These are phyloP conservation scores for Andrena fulva DNA, from an alignment of 2,888 invertebrate genomes.

Conservation along the genomic window DNA sequence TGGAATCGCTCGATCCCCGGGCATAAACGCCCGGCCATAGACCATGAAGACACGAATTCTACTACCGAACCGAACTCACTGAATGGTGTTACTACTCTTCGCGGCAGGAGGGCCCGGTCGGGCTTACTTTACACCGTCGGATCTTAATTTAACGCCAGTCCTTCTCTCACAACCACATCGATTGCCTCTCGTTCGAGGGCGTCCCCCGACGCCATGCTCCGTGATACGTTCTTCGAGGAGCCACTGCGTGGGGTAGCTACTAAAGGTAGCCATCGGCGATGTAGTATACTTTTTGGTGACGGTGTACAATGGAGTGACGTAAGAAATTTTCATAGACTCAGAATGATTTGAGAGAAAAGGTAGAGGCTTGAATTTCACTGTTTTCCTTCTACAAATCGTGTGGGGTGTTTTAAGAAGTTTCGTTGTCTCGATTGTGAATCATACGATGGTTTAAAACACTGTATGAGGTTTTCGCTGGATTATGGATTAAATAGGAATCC, in stretches of 20 bases:
- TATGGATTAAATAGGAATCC: too few relatives aligned
- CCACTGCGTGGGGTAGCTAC: not conserved
- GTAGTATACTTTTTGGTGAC: not conserved
- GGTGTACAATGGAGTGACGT: not conserved
- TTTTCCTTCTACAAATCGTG: too few relatives aligned
- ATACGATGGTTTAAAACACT: too few relatives aligned
- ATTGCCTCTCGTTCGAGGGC: constrained; percentile 29
- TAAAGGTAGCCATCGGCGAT: not conserved
- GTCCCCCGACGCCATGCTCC: constrained; percentile 22
- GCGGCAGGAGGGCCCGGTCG: constrained; percentile 67
- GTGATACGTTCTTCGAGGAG: not conserved
- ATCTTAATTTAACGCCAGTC: constrained; percentile 74
- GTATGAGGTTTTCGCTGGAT: too few relatives aligned
- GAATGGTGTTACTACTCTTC: constrained; percentile 73
- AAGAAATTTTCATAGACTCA: not conserved
- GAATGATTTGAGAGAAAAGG: too few relatives aligned
- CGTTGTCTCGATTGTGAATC: too few relatives aligned
- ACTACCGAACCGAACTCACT: constrained; percentile 72
- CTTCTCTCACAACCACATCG: constrained; percentile 10
- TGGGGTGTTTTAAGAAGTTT: too few relatives aligned
- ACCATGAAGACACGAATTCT: constrained; percentile 71
- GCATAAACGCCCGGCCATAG: constrained; percentile 55
- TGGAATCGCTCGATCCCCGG: constrained; percentile 25
- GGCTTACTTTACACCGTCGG: constrained; percentile 76
- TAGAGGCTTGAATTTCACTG: too few relatives aligned